Conservation (phyloP, 2,113 vertebrate species). For the Zosterops pallidus region DNA sequence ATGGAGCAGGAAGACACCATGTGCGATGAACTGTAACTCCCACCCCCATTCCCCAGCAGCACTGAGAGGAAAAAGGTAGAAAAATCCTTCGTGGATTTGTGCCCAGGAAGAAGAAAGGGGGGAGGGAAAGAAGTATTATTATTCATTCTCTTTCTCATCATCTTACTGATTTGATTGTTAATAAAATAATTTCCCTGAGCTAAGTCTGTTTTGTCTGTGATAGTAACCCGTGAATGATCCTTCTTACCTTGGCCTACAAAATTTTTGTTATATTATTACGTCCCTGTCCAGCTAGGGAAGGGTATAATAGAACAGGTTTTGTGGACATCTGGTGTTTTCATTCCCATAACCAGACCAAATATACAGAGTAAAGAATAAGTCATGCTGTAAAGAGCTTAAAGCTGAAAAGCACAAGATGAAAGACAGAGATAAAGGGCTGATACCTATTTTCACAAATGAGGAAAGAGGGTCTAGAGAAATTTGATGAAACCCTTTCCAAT, state of each 20-base stretch:
- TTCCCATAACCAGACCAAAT: neutral
- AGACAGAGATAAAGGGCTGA: neutral
- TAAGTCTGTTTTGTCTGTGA: neutral
- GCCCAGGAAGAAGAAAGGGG: neutral
- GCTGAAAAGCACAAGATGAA: neutral
- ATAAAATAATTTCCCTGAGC: neutral
- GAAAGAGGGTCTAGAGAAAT: neutral
- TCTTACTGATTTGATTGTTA: neutral
- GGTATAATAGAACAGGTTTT: neutral
- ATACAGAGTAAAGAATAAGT: neutral
- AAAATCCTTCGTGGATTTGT: neutral
- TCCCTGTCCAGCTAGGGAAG: neutral
- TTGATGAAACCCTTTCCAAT: neutral
- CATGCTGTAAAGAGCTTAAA: neutral
- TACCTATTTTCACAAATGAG: neutral
- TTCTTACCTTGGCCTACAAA: fast-evolving
- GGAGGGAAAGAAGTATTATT: neutral
- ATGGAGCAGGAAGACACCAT: neutral
- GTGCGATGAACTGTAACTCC: fast-evolving
- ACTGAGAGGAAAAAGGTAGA: neutral
- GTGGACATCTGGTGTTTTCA: neutral
- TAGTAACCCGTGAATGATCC: neutral
- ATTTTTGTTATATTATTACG: neutral
- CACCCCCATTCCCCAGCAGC: fast-evolving
- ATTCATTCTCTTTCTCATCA: neutral